Evolutionary conservation across 2,113 vertebrate genomes (phyloP).

Genomic region (Spheniscus mendiculus): DNA sequence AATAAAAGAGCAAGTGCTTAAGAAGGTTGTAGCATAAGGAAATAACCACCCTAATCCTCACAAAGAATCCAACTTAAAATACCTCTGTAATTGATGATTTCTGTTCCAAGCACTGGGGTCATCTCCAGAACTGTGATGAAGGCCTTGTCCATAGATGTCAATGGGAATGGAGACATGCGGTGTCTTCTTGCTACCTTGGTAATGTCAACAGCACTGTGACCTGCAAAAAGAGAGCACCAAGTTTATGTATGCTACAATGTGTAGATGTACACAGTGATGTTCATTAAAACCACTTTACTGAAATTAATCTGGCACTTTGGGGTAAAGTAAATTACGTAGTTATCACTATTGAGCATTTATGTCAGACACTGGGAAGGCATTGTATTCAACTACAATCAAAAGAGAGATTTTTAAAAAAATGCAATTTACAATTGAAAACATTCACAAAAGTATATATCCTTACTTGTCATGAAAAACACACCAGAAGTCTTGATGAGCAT

Average conservation of each 20-base stretch:
- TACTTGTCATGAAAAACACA: background rate
- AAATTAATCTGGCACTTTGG: background rate
- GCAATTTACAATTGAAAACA: background rate
- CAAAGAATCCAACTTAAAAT: slow-evolving; percentile 2
- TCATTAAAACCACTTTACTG: background rate
- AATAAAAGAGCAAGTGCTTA: background rate
- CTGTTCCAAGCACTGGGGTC: slow-evolving; percentile 96
- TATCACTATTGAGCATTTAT: background rate
- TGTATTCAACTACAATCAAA: background rate
- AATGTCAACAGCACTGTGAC: slow-evolving; percentile 99
- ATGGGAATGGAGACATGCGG: slow-evolving; percentile 97
- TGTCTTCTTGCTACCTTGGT: slow-evolving; percentile 98
- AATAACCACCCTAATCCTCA: background rate
- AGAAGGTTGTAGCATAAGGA: background rate
- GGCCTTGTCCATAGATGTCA: slow-evolving; percentile 99
- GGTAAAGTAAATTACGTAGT: background rate
- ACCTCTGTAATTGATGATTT: slow-evolving; percentile 99
- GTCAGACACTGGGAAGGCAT: background rate
- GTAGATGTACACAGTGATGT: background rate
- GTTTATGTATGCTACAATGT: background rate
- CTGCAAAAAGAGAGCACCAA: slow-evolving; percentile 68
- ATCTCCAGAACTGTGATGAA: slow-evolving; percentile 99
- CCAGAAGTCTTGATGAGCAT: background rate
- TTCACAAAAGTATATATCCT: background rate
- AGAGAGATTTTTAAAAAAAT: background rate